phyloP scores from a whole-genome alignment of 2,888 invertebrate species.

The Formica aserva region DNA sequence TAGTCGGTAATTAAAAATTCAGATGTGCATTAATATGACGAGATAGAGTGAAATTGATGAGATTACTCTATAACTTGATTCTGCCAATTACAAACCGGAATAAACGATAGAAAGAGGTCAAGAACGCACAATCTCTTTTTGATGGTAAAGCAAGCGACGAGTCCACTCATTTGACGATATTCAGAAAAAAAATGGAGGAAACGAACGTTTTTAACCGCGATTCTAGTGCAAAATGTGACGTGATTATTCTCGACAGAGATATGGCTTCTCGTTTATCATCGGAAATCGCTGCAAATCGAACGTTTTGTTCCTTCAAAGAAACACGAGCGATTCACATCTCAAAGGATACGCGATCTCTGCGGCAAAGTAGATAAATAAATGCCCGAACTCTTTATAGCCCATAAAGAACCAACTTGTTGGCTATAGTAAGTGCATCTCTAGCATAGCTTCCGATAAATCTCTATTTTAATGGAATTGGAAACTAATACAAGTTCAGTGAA shows the following conservation, averaged over 20 bases:
- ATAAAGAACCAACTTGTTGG: slow-evolving; percentile 23
- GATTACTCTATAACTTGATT: background rate
- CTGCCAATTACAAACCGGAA: no score
- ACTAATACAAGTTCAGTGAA: background rate
- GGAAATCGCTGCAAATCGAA: background rate
- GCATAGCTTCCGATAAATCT: slow-evolving; percentile 11
- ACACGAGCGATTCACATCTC: slow-evolving; percentile 17
- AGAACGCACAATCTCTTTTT: background rate
- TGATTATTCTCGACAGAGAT: background rate
- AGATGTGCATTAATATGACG: background rate
- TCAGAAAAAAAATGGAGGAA: background rate
- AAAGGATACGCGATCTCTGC: background rate
- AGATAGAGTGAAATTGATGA: background rate
- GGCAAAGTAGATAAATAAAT: slow-evolving; percentile 44
- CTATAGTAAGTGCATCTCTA: background rate
- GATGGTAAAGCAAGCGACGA: background rate
- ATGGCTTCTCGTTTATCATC: background rate
- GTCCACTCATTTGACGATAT: background rate
- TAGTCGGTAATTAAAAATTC: background rate
- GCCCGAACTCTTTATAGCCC: slow-evolving; percentile 12
- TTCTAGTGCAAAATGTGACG: background rate
- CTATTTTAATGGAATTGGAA: slow-evolving; percentile 3
- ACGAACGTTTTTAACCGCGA: background rate
- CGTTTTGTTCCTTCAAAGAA: background rate
- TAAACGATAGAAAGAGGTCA: background rate